A percentile compares a stretch with the other conserved stretches of the same genome.
Conservation (phyloP, 1,140 invertebrate species). For the Sarcophaga peregrina region DNA sequence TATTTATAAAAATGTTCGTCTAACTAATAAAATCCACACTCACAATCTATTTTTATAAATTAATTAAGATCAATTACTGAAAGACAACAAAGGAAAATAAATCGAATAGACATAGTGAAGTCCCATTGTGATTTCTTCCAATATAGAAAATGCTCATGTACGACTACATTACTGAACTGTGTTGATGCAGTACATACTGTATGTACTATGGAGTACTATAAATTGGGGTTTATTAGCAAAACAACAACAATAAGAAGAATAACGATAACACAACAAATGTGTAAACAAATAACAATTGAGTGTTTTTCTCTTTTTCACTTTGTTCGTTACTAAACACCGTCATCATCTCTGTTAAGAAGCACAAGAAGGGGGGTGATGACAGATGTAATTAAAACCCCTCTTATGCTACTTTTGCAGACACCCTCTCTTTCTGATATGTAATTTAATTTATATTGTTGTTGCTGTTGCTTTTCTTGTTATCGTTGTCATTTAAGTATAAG, state of each 20-base stretch:
- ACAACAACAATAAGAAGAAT: constrained; percentile 2
- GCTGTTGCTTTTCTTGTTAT: background rate
- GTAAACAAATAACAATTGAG: constrained; percentile 20
- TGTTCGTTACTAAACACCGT: background rate
- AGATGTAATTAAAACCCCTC: constrained; percentile 24
- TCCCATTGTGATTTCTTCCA: constrained; percentile 32
- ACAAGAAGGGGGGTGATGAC: background rate
- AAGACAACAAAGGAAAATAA: background rate
- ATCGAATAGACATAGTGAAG: background rate
- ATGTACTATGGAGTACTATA: background rate
- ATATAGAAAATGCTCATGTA: background rate
- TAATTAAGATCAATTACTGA: constrained; percentile 16
- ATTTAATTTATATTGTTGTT: background rate
- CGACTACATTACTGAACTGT: background rate
- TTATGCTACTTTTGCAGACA: background rate
- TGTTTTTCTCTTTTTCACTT: background rate
- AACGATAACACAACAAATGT: background rate
- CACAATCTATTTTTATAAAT: background rate
- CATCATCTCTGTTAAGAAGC: background rate
- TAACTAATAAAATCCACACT: background rate
- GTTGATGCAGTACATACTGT: background rate
- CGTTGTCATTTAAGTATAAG: background rate
- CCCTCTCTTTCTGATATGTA: background rate
- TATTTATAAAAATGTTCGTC: background rate
- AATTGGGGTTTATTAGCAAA: constrained; percentile 1